Percentiles rank a stretch among this genome's conserved stretches.
Evolutionary conservation across 1,140 invertebrate genomes (phyloP).

Genomic region (Teleogryllus occipitalis): DNA sequence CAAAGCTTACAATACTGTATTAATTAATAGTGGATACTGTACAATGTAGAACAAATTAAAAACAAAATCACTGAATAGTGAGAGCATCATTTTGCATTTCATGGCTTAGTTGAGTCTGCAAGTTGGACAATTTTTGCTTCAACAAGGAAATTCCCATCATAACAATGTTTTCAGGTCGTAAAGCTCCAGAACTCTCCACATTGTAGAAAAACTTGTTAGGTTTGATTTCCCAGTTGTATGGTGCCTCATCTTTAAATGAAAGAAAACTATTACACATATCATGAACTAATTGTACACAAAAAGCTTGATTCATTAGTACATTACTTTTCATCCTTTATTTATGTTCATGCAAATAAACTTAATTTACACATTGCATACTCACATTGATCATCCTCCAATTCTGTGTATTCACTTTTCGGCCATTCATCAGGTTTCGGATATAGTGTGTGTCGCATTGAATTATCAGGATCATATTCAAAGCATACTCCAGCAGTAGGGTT

Average conservation of each 20-base stretch:
- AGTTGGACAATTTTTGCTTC: slow-evolving; percentile 92
- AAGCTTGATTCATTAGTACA: too few relatives aligned
- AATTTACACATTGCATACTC: not conserved
- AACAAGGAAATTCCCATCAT: slow-evolving; percentile 85
- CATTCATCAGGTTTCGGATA: slow-evolving; percentile 98
- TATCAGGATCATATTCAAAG: slow-evolving; percentile 99
- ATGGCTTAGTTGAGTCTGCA: slow-evolving; percentile 85
- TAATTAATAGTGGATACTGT: too few relatives aligned
- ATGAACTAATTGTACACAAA: too few relatives aligned
- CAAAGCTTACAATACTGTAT: too few relatives aligned
- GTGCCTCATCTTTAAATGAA: slow-evolving; percentile 67
- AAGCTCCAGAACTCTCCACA: slow-evolving; percentile 88
- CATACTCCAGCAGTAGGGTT: slow-evolving; percentile 96
- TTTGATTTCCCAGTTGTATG: slow-evolving; percentile 86
- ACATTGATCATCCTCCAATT: slow-evolving; percentile 75
- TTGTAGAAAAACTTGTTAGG: slow-evolving; percentile 97
- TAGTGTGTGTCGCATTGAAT: slow-evolving; percentile 90
- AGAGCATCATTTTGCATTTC: slow-evolving; percentile 77
- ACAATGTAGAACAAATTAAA: not conserved
- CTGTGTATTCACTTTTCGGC: slow-evolving; percentile 96
- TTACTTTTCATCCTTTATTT: too few relatives aligned
- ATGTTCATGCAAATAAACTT: too few relatives aligned
- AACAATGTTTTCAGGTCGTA: slow-evolving; percentile 96
- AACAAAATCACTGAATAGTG: slow-evolving; percentile 44
- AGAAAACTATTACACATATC: slow-evolving; percentile 16